phyloP scores from a whole-genome alignment of 2,113 vertebrate species.

The Noturus placidus region DNA sequence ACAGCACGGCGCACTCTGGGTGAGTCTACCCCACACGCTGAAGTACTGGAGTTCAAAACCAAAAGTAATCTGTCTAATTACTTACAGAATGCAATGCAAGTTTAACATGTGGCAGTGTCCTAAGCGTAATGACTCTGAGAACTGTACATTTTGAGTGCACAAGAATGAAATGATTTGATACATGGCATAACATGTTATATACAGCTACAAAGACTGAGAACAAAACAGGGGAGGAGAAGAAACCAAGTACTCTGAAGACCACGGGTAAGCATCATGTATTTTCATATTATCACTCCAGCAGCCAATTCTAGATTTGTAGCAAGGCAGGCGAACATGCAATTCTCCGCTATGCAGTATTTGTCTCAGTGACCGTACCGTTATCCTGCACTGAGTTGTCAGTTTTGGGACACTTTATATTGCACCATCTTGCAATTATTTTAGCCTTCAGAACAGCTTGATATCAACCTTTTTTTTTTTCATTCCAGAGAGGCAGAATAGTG shows the following conservation, averaged over 20 bases:
- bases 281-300: background rate
- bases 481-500: too few relatives aligned
- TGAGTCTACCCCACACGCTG: conserved; percentile 58
- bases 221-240: conserved; percentile 82
- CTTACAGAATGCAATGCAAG: background rate
- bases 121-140: background rate
- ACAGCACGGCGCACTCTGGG: conserved; percentile 75
- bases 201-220: conserved; percentile 83
- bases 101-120: background rate
- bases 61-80: background rate
- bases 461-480: background rate
- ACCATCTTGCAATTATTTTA: background rate
- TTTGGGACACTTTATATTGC: background rate
- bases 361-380: background rate
- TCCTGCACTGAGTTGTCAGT: background rate
- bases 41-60: background rate
- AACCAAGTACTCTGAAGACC: conserved; percentile 72
- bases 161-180: background rate
- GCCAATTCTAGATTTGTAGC: background rate
- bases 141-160: background rate
- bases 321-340: background rate
- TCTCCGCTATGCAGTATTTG: background rate
- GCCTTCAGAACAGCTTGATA: background rate
- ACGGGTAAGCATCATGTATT: conserved; percentile 73
- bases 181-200: conserved; percentile 1